Evolutionary conservation across 1,140 invertebrate genomes (phyloP).

Genomic region (Caenorhabditis brenneri): DNA sequence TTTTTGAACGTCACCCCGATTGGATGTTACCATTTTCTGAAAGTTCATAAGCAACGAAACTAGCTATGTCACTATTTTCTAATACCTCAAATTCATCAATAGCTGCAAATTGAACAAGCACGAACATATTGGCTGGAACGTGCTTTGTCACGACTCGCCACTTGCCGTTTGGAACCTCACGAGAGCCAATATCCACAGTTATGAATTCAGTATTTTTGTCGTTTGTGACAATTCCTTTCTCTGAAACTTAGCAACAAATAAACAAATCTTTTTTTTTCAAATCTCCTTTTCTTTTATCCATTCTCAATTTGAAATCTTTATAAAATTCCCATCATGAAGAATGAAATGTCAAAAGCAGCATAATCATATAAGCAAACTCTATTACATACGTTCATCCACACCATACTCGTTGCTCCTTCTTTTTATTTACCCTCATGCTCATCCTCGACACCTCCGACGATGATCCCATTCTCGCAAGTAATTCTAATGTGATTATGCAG

Average conservation of each 20-base stretch:
- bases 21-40: neutral
- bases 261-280: no score
- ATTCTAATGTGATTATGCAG: conserved; percentile 24
- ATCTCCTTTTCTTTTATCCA: neutral
- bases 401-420: neutral
- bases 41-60: neutral
- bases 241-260: neutral
- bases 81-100: conserved; percentile 55
- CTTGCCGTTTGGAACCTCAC: conserved; percentile 57
- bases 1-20: neutral
- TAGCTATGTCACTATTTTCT: neutral
- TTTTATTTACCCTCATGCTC: conserved; percentile 30
- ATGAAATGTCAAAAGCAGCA: conserved; percentile 39
- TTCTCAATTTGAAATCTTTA: neutral
- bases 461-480: neutral
- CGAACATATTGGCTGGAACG: conserved; percentile 59
- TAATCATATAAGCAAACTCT: conserved; percentile 34
- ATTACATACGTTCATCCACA: conserved; percentile 40
- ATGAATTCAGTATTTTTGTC: conserved; percentile 57
- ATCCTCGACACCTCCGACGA: conserved; percentile 30
- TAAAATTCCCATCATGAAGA: neutral
- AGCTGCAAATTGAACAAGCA: conserved; percentile 61
- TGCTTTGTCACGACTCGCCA: conserved; percentile 65
- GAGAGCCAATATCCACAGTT: conserved; percentile 51
- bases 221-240: neutral